These are phyloP conservation scores for Crenuchus spilurus DNA, from an alignment of 2,797 vertebrate species.

Conservation along the genomic window DNA sequence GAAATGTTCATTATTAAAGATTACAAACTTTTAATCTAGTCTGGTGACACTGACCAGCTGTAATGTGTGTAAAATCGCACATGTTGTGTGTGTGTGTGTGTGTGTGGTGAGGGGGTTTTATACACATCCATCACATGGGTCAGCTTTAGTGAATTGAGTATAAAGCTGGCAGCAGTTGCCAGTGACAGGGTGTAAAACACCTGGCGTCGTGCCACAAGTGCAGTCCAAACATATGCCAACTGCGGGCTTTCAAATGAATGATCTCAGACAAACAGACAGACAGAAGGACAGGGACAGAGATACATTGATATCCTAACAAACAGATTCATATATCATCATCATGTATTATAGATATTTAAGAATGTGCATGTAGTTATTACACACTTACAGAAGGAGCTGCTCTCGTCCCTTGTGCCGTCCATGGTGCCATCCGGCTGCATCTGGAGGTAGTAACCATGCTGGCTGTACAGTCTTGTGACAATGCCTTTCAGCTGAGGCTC, in stretches of 20 bases:
- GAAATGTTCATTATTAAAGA: background rate
- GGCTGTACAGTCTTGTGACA: conserved; percentile 94
- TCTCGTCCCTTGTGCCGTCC: conserved; percentile 96
- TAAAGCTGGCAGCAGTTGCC: conserved; percentile 27
- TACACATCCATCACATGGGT: conserved; percentile 16
- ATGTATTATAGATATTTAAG: no score
- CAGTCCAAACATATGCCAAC: conserved; percentile 34
- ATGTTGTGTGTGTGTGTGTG: background rate
- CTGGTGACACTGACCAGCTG: background rate
- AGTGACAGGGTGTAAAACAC: conserved; percentile 41
- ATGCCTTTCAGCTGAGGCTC: conserved; percentile 99
- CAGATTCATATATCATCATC: no score
- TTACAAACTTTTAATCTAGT: conserved; percentile 1
- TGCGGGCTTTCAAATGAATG: conserved; percentile 54
- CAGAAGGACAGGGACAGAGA: conserved; percentile 10
- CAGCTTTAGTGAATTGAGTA: conserved; percentile 34
- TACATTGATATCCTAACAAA: no score
- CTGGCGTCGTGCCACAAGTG: conserved; percentile 38
- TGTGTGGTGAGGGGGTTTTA: background rate
- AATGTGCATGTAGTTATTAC: no score
- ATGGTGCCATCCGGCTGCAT: conserved; percentile 95
- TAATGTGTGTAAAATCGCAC: background rate
- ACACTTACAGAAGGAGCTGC: conserved; percentile 89
- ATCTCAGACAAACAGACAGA: conserved; percentile 37
- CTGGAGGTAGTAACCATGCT: conserved; percentile 97